A percentile compares a stretch with the other conserved stretches of the same genome.
These are phyloP conservation scores for Acronicta aceris DNA, from an alignment of 2,888 invertebrate genomes.

Conservation along the genomic window DNA sequence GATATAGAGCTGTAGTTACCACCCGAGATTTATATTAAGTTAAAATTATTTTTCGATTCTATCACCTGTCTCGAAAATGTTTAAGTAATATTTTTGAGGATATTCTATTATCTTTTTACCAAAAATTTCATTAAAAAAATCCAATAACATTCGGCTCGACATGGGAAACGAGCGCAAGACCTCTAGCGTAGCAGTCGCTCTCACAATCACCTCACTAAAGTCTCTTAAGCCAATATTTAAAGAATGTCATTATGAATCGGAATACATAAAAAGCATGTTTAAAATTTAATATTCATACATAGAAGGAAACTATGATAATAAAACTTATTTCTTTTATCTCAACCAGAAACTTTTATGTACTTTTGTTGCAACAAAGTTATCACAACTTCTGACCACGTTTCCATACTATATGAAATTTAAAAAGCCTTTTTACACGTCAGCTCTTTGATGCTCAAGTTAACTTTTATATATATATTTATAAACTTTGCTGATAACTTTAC, in stretches of 20 bases:
- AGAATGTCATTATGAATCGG: too few relatives aligned
- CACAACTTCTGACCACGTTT: conserved; percentile 8
- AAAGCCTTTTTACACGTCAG: conserved; percentile 40
- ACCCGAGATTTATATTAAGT: too few relatives aligned
- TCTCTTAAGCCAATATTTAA: too few relatives aligned
- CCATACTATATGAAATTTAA: conserved; percentile 19
- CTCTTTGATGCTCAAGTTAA: conserved; percentile 14
- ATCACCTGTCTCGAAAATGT: too few relatives aligned
- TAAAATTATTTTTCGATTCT: too few relatives aligned
- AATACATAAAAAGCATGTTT: background rate
- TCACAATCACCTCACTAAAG: too few relatives aligned
- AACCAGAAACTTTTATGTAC: background rate
- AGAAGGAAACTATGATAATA: background rate
- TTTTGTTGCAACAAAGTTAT: conserved; percentile 1
- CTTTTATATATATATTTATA: conserved; percentile 19
- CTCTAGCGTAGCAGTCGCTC: too few relatives aligned
- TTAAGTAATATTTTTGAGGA: too few relatives aligned
- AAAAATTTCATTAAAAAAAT: too few relatives aligned
- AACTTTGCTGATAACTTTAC: conserved; percentile 10
- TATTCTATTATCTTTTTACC: too few relatives aligned
- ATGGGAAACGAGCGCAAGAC: too few relatives aligned
- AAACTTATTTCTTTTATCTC: background rate
- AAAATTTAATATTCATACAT: background rate
- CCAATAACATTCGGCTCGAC: too few relatives aligned
- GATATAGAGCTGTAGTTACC: conserved; percentile 60